Base-by-base conservation (phyloP, 2,113 vertebrate genomes). In the Rhinoptilus africanus region DNA sequence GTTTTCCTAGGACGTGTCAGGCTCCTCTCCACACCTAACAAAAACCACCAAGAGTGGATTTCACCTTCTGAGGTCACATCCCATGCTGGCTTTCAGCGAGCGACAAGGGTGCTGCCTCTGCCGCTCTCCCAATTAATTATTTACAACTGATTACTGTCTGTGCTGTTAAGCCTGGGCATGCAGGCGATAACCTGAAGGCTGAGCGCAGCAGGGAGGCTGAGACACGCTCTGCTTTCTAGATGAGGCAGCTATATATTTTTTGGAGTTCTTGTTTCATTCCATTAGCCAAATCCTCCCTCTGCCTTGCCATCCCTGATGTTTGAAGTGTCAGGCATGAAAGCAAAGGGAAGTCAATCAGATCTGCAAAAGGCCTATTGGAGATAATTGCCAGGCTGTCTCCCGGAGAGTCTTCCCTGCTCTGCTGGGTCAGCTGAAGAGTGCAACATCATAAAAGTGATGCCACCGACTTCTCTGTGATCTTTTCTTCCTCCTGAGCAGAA, bases 241-340 rank as follows among this genome's bases (percentile, higher is more conserved):
- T 8, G 13, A 92, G 39, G 72, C 68, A 86, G 83, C 34, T 84
- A 23, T 68, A 21, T 72, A 51, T 47, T 50, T 97, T 96, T 34
- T 82, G 4, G 85, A 96, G 68, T 53, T 56, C 63, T 84, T 75
- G 5, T 56, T 95, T 48, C 47, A 41, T 59, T 81, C 56, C 68
- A 53, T 90, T 91, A 92, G 76, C 79, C 87, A 93, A 95, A 89
- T 68, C 56, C 57, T 89, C 54, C 57, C 72, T 60, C 73, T 75
- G 85, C 60, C 53, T 91, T 50, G 81, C 87, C 12, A 3, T 21
- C 66, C 57, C 27, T 0, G 3, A 6, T 53, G 79, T 96, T 95
- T 97, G 96, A 96, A 94, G 93, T 93, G 75, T 85, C 90, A 88
- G 68, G 85, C 90, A 92, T 92, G 88, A 97, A 96, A 96, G 93